Evolutionary conservation across 1,140 invertebrate species (phyloP), one percentile per base, ranked within the genome.

Genomic region (Conus ventricosus): DNA sequence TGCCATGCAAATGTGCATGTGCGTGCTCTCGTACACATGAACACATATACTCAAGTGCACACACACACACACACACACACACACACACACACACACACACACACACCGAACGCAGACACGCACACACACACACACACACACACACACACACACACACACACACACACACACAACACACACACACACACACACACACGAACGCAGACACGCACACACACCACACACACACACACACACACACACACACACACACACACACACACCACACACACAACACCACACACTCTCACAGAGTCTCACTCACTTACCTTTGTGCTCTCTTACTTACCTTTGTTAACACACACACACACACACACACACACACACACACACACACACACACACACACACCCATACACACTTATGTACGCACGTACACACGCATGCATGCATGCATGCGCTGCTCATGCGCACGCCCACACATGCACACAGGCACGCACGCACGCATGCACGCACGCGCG

Each of bases 11-110:
- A 39, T 39, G 39, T 39, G 39, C 39, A 39, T 39, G 39, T 39
- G 39, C 39, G 17, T 20, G 60, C 17, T 11, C 60, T 13, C 39
- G 3, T 39, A 39, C 39, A 39, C 39, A 39, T 39, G 39, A 1
- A 3, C 39, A 39, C 39, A 20, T 20, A 63, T 20, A 60, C 57
- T 13, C 60, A 20, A 11, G 17, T 20, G 17, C 60, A 39, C 39
- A 39, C 39, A 39, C 39, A 71, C 13, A 71, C 67, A 71, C 67
- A 71, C 67, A 20, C 67, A 71, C 67, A 20, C 67, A 71, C 67
- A 71, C 67, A 71, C 67, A 71, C 67, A 71, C 13, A 71, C 67
- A 71, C 67, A 71, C 67, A 71, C 67, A 71, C 13, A 71, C 67
- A 71, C 67, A 71, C 67, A 71, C 67, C 4, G 11, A 71, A 11